Base-by-base conservation (phyloP, 1,140 invertebrate species). In the Drosophila navojoa region DNA sequence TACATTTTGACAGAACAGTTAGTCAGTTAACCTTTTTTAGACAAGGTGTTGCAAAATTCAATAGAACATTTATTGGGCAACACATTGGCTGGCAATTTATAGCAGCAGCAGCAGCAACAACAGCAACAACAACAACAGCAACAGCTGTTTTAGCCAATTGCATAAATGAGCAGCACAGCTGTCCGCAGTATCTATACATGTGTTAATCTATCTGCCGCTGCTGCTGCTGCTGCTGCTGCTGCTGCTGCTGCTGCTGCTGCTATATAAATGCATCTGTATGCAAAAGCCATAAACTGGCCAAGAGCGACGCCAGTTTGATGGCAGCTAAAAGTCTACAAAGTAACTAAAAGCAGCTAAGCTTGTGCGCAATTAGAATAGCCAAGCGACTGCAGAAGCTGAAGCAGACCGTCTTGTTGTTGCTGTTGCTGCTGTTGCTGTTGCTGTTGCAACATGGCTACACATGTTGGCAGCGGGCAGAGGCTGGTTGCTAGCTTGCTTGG, bases 261-360 rank as follows among this genome's bases (percentile, higher is more conserved):
- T 27, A 22, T n/a, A 59, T 45, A 15, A 15, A 42, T 44, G 10
- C 25, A 58, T 32, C 53, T 73, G 62, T 71, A 80, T 86, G 81
- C 66, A 68, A 75, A 66, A 64, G 69, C 75, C 75, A 75, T 72
- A 63, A 78, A 71, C 44, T 77, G 71, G 71, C 66, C 59, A 75
- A 66, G 60, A 75, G 59, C 60, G 19, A 55, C 19, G 71, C 64
- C 45, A 54, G 42, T 64, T 77, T 77, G 76, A 71, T 85, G 81
- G 81, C 82, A 87, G 71, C 82, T 87, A 82, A 87, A 67, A 89
- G 84, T 89, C 76, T 84, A 87, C 82, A 86, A 86, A 89, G 71
- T 86, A 89, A 79, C 82, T 89, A 89, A 86, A 86, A 82, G 84
- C 82, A 76, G 82, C 79, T 86, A 87, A 89, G 82, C 82, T 82